These are phyloP conservation scores for Atta colombica DNA, from an alignment of 1,140 invertebrate genomes.

Conservation along the genomic window DNA sequence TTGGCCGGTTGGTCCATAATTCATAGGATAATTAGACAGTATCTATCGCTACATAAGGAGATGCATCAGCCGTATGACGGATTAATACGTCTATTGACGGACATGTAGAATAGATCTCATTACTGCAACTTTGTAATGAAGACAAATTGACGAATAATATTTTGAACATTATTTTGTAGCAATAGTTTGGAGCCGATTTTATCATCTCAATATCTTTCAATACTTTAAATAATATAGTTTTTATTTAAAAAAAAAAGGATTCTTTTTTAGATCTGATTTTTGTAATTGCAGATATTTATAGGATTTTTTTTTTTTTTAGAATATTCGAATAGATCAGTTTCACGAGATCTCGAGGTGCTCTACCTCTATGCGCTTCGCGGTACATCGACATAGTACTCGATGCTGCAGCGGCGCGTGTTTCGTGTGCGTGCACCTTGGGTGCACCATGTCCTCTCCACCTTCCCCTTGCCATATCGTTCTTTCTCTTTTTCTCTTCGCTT, in stretches of 20 bases:
- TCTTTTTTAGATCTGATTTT: neutral
- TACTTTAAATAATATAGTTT: neutral
- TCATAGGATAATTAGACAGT: conserved; percentile 63
- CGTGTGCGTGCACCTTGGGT: conserved; percentile 70
- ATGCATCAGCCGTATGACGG: conserved; percentile 26
- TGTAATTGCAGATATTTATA: neutral
- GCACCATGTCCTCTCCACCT: conserved; percentile 56
- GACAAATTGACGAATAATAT: neutral
- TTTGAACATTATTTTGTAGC: neutral
- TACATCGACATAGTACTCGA: conserved; percentile 34
- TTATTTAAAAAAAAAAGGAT: neutral
- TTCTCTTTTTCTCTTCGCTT: conserved; percentile 45
- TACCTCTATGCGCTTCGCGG: neutral
- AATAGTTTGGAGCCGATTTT: neutral
- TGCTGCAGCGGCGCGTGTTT: conserved; percentile 57
- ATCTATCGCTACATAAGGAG: neutral
- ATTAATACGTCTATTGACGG: conserved; percentile 22
- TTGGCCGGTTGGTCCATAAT: conserved; percentile 30
- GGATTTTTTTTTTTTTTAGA: neutral
- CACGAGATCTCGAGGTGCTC: neutral
- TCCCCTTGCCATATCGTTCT: conserved; percentile 32
- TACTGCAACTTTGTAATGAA: neutral
- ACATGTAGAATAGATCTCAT: neutral
- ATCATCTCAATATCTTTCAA: neutral
- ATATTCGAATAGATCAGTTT: neutral